Conservation (phyloP, 2,797 vertebrate species). For the Rhodeus uyekii region DNA sequence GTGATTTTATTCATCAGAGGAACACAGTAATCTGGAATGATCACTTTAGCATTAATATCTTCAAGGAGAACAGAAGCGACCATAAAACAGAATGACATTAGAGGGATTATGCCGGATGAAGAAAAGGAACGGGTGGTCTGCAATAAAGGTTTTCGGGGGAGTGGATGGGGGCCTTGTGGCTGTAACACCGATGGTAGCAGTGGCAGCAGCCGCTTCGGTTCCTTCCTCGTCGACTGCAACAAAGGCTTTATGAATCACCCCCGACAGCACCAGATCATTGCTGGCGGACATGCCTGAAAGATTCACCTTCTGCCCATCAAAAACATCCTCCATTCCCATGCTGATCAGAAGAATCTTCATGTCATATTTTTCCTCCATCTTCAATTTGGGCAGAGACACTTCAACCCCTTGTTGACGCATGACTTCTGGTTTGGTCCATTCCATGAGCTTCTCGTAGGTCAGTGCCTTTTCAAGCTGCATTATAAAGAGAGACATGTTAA, state of each 20-base stretch:
- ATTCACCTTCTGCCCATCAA: accelerated
- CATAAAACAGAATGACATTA: constrained; percentile 82
- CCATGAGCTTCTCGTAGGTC: neutral
- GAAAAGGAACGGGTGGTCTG: constrained; percentile 90
- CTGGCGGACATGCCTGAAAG: constrained; percentile 17
- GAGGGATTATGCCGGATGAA: constrained; percentile 83
- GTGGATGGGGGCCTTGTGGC: accelerated
- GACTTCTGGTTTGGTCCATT: neutral
- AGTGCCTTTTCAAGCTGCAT: neutral
- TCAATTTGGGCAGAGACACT: neutral
- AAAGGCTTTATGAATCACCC: constrained; percentile 28
- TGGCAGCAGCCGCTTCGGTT: constrained; percentile 2
- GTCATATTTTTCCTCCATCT: accelerated
- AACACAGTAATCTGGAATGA: neutral
- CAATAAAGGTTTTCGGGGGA: constrained; percentile 61
- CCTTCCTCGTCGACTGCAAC: constrained; percentile 20
- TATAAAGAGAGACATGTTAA: neutral
- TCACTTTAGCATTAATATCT: neutral
- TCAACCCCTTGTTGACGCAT: accelerated
- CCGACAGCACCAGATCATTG: neutral
- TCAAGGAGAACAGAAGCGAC: constrained; percentile 60
- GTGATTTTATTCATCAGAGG: neutral
- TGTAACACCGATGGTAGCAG: constrained; percentile 42
- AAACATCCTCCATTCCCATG: constrained; percentile 6
- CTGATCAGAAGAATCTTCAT: neutral